Evolutionary conservation across 1,140 invertebrate species (phyloP), one percentile per base, ranked within the genome.

Genomic region (Pseudachorutes palmiensis): DNA sequence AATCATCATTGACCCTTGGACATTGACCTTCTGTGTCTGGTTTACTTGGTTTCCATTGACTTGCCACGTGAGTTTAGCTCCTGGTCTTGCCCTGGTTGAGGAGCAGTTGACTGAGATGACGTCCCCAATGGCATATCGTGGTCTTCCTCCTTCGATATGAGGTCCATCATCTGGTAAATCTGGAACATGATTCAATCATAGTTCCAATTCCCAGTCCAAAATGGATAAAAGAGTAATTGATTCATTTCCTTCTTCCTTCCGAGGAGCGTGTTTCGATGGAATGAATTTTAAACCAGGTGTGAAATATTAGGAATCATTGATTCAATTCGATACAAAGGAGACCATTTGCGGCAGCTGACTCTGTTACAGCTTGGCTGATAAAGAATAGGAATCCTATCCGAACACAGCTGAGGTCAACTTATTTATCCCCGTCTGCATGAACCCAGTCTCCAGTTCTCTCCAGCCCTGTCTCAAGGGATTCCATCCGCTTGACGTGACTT

Each of bases 41-140:
- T 83, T 84, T 74, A 89, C 89, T 73, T 85, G 85, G 73, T 91
- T 87, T 36, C 88, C 89, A 75, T 94, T 94, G 75, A 94, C 89
- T 77, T 88, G 89, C 91, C 91, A 94, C 45, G 84, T 84, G 31
- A 94, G 83, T 68, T 88, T 84, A 14, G 90, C 90, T 0, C 89
- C 88, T 0, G 91, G 91, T 74, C 90, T 86, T 14, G 90, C 92
- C 70, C 84, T 80, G 16, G 86, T 86, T 16, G 89, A 91, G 16
- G 89, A 91, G 78, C 91, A 92, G 77, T 90, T 91, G 19, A 92
- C 86, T 26, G 85, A 82, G 16, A 93, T 88, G 12, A 83, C 80
- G 73, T 92, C 90, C 1, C 89, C 90, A 19, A 89, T 83, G 73
- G 90, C 87, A 79, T 93, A 93, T 41, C 88, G 84, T 0, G 86